Base-by-base conservation (phyloP, 2,113 vertebrate genomes). In the Pteruthius melanotis region DNA sequence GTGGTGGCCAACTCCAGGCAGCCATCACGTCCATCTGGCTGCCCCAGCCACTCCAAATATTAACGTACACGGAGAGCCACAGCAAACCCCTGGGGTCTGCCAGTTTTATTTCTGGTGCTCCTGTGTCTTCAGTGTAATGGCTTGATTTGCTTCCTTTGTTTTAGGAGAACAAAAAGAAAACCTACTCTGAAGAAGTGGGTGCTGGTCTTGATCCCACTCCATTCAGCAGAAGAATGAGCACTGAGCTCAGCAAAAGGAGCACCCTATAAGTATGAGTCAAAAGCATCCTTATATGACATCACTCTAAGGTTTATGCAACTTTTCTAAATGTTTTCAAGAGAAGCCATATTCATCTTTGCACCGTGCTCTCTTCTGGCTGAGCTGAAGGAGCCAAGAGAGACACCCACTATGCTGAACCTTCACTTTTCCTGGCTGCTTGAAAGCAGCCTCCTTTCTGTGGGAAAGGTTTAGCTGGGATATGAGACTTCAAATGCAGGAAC, bases 281-380 rank as follows among this genome's bases (percentile, higher is more conserved):
- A 35, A 40, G 20, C 16, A 49, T 57, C 50, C 44, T 85, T 22
- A 11, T 13, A 23, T 24, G 7, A 42, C 28, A 1, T 3, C 24
- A 65, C 19, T 11, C 26, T 27, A 52, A 54, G 30, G 20, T 14
- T 57, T 77, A 63, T 6, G 17, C 27, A 57, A 28, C 40, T 61
- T 81, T 65, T 10, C 0, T 0, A 7, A 20, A 23, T 0, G 2
- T 70, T 83, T 65, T 23, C 0, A 0, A 26, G 42, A 57, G 42
- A 17, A 84, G 28, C 12, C 18, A 7, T 6, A 30, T 53, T 69
- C 42, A 33, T 35, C 30, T 72, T 39, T 56, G 26, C 44, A 21
- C 17, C 1, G 1, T 60, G 30, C 4, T 37, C 15, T 44, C 77
- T 82, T 61, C 40, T 49, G 50, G n/a, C n/a, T 65, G 68, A 57